Percentiles rank a stretch among this genome's conserved stretches.
Evolutionary conservation across 2,797 vertebrate genomes (phyloP).

Genomic region (Chelmon rostratus): DNA sequence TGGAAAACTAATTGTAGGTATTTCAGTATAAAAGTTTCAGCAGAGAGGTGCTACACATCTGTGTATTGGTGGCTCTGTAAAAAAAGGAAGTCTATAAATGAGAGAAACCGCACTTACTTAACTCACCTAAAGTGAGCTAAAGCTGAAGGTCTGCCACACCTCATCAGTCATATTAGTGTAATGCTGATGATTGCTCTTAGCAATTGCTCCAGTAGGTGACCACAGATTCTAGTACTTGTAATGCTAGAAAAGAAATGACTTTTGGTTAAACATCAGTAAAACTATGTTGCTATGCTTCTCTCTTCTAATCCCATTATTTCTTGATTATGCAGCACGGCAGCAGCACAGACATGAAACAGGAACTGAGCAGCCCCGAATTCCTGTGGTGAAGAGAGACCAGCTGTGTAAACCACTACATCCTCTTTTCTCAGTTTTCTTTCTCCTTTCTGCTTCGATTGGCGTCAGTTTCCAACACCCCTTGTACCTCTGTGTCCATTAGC

Average conservation of each 20-base stretch:
- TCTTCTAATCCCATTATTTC: slow-evolving; percentile 9
- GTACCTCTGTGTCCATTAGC: slow-evolving; percentile 66
- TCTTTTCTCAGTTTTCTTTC: slow-evolving; percentile 1
- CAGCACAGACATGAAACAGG: neutral
- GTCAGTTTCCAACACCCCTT: slow-evolving; percentile 24
- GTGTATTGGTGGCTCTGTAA: neutral
- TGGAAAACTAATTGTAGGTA: neutral
- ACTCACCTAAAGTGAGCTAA: neutral
- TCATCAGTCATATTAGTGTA: too few species aligned
- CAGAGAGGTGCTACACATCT: neutral
- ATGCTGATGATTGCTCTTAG: too few species aligned
- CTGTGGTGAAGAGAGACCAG: slow-evolving; percentile 27
- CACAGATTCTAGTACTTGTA: too few species aligned
- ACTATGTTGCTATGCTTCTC: neutral
- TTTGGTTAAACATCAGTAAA: neutral
- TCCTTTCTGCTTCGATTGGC: slow-evolving; percentile 17
- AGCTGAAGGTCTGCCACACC: too few species aligned
- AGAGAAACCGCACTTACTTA: too few species aligned
- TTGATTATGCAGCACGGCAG: slow-evolving; percentile 23
- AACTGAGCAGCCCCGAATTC: slow-evolving; percentile 14
- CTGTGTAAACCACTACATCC: slow-evolving; percentile 31
- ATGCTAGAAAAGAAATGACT: neutral
- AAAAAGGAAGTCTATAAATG: too few species aligned
- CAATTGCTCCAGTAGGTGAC: neutral
- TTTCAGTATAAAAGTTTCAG: neutral